Evolutionary conservation across 2,888 invertebrate genomes (phyloP).

Genomic region (Drosophila mettleri): DNA sequence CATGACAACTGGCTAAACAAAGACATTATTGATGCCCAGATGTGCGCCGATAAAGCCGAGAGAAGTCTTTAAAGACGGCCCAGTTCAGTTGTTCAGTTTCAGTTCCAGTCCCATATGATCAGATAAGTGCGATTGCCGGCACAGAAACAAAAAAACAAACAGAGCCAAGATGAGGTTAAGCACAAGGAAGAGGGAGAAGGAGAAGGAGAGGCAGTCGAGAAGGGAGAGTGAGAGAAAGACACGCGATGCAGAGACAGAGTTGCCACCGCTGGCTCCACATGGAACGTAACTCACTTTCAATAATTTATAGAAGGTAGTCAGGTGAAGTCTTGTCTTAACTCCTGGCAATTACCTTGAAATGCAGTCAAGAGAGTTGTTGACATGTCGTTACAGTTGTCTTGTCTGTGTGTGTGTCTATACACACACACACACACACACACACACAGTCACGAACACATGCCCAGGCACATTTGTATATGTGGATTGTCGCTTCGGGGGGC

Average conservation of each 20-base stretch:
- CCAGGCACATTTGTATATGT: constrained; percentile 8
- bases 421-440: not conserved
- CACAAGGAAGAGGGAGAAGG: not conserved
- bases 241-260: constrained; percentile 69
- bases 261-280: constrained; percentile 55
- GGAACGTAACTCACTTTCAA: constrained; percentile 64
- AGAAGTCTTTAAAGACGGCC: constrained; percentile 26
- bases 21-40: constrained; percentile 81
- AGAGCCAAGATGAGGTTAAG: not conserved
- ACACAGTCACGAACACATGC: not conserved
- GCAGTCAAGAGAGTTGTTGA: constrained; percentile 78
- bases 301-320: constrained; percentile 79
- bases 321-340: constrained; percentile 72
- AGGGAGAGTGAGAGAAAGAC: constrained; percentile 40
- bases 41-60: constrained; percentile 60
- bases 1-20: constrained; percentile 70
- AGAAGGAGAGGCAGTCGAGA: no score
- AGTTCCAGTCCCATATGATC: constrained; percentile 37
- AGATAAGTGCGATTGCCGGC: constrained; percentile 44
- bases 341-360: constrained; percentile 77
- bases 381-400: constrained; percentile 63
- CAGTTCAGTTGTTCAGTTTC: constrained; percentile 36
- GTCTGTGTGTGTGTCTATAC: not conserved
- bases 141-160: constrained; percentile 14
- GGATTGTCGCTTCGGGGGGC: constrained; percentile 66